phyloP scores from a whole-genome alignment of 2,888 invertebrate genomes.

The Nysson spinosus region DNA sequence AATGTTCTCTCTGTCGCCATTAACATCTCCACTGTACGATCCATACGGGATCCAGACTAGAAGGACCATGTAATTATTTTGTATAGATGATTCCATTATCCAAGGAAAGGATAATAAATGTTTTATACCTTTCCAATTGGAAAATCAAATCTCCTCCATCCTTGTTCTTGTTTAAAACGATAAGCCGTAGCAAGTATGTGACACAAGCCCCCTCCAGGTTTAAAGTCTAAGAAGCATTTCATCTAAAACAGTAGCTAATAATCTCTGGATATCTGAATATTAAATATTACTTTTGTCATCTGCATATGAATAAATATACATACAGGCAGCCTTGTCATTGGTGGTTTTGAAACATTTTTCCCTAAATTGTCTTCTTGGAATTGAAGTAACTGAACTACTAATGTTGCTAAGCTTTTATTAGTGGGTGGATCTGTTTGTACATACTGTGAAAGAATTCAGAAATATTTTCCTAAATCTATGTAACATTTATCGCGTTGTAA shows the following conservation, averaged over 20 bases:
- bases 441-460: constrained; percentile 82
- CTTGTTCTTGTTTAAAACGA: constrained; percentile 97
- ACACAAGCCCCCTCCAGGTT: constrained; percentile 94
- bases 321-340: constrained; percentile 92
- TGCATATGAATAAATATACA: constrained; percentile 69
- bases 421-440: constrained; percentile 96
- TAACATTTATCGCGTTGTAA: no score
- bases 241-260: constrained; percentile 82
- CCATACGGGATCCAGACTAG: constrained; percentile 92
- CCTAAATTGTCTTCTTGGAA: constrained; percentile 98
- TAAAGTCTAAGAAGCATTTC: constrained; percentile 97
- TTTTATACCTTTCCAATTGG: constrained; percentile 89
- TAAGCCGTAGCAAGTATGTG: constrained; percentile 95
- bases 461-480: neutral
- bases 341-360: constrained; percentile 93
- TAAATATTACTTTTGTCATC: neutral
- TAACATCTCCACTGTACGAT: constrained; percentile 95
- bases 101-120: no score
- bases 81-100: neutral
- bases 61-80: constrained; percentile 35
- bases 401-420: constrained; percentile 91
- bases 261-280: no score
- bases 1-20: constrained; percentile 92
- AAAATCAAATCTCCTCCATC: constrained; percentile 96
- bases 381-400: constrained; percentile 93